Percentiles rank a stretch among this genome's conserved stretches.
Conservation (phyloP, 1,140 invertebrate genomes). For the Zaprionus gabonicus region DNA sequence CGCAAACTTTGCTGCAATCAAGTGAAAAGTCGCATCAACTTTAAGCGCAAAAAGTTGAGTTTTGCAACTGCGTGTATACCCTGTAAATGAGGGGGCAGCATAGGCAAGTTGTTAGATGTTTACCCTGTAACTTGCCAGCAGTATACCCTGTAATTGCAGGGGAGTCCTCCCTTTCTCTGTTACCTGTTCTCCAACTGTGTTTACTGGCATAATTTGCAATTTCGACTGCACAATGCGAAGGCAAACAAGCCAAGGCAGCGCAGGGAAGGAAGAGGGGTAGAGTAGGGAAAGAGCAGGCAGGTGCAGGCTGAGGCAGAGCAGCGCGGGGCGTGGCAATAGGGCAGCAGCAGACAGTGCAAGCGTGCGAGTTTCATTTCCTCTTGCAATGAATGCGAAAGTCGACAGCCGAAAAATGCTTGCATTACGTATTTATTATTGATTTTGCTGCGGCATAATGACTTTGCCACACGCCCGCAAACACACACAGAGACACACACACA, state of each 20-base stretch:
- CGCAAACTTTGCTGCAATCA: slow-evolving; percentile 8
- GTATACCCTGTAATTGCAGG: no score
- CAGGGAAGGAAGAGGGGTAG: neutral
- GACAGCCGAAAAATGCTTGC: slow-evolving; percentile 45
- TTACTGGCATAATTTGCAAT: slow-evolving; percentile 32
- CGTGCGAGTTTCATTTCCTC: slow-evolving; percentile 9
- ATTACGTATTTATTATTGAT: slow-evolving; percentile 55
- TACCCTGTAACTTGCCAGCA: no score
- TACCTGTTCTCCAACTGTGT: neutral
- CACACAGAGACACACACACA: neutral
- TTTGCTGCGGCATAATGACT: slow-evolving; percentile 48
- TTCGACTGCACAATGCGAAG: slow-evolving; percentile 16
- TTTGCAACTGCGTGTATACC: neutral
- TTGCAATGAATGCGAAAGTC: slow-evolving; percentile 43
- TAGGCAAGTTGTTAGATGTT: no score
- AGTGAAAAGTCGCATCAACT: neutral
- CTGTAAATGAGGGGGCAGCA: neutral
- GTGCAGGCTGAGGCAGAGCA: no score
- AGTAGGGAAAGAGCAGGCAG: neutral
- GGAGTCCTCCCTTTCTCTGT: neutral
- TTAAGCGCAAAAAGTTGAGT: neutral
- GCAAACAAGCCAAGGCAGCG: slow-evolving; percentile 10
- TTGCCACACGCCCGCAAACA: slow-evolving; percentile 8
- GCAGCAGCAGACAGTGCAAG: neutral
- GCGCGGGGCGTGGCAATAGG: neutral